Evolutionary conservation across 2,113 vertebrate genomes (phyloP).

Genomic region (Scytalopus superciliaris): DNA sequence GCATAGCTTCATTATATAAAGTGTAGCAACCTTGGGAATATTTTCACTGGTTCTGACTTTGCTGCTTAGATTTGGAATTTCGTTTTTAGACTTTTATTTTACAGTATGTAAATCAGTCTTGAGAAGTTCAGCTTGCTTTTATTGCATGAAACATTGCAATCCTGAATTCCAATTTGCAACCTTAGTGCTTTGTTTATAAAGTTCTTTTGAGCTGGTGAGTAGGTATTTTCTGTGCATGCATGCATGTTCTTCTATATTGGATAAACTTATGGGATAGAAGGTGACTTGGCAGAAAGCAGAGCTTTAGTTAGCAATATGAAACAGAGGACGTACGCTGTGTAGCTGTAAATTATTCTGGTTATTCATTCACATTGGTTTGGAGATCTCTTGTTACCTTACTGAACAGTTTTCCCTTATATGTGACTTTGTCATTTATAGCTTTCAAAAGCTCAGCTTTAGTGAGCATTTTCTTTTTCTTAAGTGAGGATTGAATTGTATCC

Average conservation of each 20-base stretch:
- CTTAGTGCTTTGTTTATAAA: neutral
- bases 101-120: neutral
- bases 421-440: neutral
- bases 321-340: neutral
- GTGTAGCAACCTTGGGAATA: neutral
- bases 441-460: neutral
- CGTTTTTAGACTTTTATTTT: neutral
- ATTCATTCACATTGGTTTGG: neutral
- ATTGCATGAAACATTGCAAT: neutral
- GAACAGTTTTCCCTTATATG: neutral
- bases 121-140: neutral
- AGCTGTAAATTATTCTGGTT: neutral
- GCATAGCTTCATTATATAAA: neutral
- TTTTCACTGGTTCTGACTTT: neutral
- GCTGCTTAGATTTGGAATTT: neutral
- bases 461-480: neutral
- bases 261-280: neutral
- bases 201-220: neutral
- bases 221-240: neutral
- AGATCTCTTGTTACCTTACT: neutral
- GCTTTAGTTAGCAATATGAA: neutral
- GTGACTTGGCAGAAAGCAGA: neutral
- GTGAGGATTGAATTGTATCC: neutral
- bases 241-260: neutral
- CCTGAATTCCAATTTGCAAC: neutral